Evolutionary conservation across 2,113 vertebrate species (phyloP).

Genomic region (Lutjanus erythropterus): DNA sequence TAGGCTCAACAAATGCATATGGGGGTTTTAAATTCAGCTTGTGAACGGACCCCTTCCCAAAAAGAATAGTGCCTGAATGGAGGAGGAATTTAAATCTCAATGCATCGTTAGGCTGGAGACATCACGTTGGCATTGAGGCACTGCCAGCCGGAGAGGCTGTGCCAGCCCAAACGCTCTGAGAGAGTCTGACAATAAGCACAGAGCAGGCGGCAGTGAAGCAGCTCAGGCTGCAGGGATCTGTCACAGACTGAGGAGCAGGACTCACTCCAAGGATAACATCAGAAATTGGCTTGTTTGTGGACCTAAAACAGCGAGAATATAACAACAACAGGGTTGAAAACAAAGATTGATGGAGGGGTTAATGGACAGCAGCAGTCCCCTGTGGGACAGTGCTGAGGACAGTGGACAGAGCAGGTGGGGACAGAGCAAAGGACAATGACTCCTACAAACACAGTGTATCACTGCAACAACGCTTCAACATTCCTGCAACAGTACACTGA

Average conservation of each 20-base stretch:
- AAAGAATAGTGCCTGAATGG: slow-evolving; percentile 53
- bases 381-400: slow-evolving; percentile 46
- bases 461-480: too few relatives aligned
- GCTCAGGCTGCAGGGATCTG: slow-evolving; percentile 64
- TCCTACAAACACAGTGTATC: too few relatives aligned
- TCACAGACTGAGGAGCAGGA: slow-evolving; percentile 58
- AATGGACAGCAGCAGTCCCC: slow-evolving; percentile 52
- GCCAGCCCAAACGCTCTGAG: slow-evolving; percentile 65
- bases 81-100: slow-evolving; percentile 81
- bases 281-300: slow-evolving; percentile 40
- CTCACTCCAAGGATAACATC: slow-evolving; percentile 52
- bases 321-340: slow-evolving; percentile 33
- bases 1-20: slow-evolving; percentile 16
- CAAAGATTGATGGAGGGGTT: slow-evolving; percentile 35
- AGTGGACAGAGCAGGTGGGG: slow-evolving; percentile 30
- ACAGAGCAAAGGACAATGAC: slow-evolving; percentile 7
- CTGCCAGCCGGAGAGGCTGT: slow-evolving; percentile 61
- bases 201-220: slow-evolving; percentile 58
- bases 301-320: background rate
- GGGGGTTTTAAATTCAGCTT: slow-evolving; percentile 52
- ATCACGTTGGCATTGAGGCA: slow-evolving; percentile 72
- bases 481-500: too few relatives aligned
- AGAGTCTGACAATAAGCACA: slow-evolving; percentile 66
- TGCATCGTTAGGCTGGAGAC: slow-evolving; percentile 69
- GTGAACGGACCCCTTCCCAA: slow-evolving; percentile 18